These are phyloP conservation scores for Pangasius macronema DNA, from an alignment of 2,797 vertebrate species.

Conservation along the genomic window DNA sequence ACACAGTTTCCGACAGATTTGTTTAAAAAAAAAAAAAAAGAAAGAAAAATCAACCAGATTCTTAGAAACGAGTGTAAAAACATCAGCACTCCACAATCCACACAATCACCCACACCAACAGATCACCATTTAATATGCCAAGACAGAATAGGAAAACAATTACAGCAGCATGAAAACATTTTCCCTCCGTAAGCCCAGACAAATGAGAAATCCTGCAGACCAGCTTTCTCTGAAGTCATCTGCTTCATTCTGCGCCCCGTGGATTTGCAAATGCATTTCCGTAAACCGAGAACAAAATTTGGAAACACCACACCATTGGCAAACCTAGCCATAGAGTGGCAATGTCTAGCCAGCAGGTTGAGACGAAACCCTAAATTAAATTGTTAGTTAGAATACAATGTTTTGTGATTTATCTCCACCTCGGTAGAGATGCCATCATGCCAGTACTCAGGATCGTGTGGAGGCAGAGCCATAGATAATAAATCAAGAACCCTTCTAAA, in stretches of 20 bases:
- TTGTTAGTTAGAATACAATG: not conserved
- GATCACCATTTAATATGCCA: constrained; percentile 60
- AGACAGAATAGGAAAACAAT: constrained; percentile 35
- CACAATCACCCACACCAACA: constrained; percentile 56
- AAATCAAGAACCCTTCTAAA: not conserved
- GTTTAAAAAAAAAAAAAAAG: not conserved
- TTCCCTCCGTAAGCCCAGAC: constrained; percentile 32
- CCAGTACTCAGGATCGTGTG: not conserved
- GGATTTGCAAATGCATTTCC: constrained; percentile 34
- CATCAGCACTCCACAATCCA: constrained; percentile 63
- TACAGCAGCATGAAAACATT: constrained; percentile 43
- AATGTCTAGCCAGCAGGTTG: not conserved
- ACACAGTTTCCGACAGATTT: constrained; percentile 3
- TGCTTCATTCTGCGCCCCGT: not conserved
- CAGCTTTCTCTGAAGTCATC: constrained; percentile 1
- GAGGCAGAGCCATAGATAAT: not conserved
- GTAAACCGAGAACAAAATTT: constrained; percentile 27
- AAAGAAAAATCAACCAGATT: not conserved
- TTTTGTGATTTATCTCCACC: not conserved
- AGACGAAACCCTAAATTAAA: not conserved
- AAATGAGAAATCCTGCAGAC: constrained; percentile 39
- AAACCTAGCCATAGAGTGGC: not conserved
- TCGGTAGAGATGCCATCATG: not conserved
- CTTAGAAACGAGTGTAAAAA: constrained; percentile 35
- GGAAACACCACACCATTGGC: constrained; percentile 22